Evolutionary conservation across 2,888 invertebrate genomes (phyloP).

Genomic region (Tinea pellionella): DNA sequence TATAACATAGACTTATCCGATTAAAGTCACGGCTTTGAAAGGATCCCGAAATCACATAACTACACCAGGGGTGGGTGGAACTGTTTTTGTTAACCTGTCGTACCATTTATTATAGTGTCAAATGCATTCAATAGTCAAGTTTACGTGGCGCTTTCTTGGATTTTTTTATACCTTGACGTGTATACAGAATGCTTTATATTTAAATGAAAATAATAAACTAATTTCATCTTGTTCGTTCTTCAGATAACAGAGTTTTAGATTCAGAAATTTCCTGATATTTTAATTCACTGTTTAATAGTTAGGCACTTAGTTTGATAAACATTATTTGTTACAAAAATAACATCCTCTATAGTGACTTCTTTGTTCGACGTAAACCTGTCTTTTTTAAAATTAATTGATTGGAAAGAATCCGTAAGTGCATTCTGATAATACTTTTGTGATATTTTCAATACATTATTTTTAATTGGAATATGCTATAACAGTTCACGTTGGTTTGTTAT

Average conservation of each 20-base stretch:
- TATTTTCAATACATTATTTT: not conserved
- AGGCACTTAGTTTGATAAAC: no score
- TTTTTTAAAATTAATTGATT: constrained; percentile 46
- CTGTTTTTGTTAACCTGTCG: constrained; percentile 17
- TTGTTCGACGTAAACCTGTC: constrained; percentile 27
- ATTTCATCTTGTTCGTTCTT: no score
- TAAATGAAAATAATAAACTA: not conserved
- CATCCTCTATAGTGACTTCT: constrained; percentile 2
- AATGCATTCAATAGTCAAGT: constrained; percentile 45
- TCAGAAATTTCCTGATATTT: no score
- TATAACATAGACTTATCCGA: not conserved
- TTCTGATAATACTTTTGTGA: constrained; percentile 21
- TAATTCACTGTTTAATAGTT: no score
- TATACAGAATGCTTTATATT: not conserved
- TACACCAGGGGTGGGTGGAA: not conserved
- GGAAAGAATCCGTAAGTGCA: constrained; percentile 41
- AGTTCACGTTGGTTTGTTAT: not conserved
- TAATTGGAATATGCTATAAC: not conserved
- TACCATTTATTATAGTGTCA: constrained; percentile 55
- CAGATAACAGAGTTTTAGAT: no score
- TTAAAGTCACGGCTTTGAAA: not conserved
- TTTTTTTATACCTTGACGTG: not conserved
- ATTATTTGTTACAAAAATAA: not conserved
- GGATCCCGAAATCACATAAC: not conserved
- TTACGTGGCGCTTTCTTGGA: constrained; percentile 42